phyloP scores from a whole-genome alignment of 1,140 invertebrate genomes.

The Yoshiicerus persimilis region DNA sequence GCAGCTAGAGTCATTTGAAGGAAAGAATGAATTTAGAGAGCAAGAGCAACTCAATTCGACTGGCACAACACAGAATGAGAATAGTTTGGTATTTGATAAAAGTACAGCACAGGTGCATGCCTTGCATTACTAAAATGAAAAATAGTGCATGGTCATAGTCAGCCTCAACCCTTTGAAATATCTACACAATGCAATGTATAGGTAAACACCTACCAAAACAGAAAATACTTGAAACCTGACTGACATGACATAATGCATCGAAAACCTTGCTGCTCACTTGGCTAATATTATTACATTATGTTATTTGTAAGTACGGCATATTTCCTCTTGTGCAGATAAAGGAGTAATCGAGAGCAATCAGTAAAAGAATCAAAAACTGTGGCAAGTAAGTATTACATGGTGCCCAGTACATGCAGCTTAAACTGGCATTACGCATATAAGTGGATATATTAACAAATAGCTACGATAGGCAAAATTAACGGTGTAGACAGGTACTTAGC shows the following conservation, averaged over 20 bases:
- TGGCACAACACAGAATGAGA: not conserved
- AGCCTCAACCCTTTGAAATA: not conserved
- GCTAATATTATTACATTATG: not conserved
- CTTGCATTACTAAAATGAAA: not conserved
- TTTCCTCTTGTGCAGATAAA: not conserved
- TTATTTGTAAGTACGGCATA: not conserved
- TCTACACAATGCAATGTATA: too few relatives aligned
- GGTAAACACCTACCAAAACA: not conserved
- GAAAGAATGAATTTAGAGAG: not conserved
- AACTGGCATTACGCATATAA: not conserved
- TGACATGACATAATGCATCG: not conserved
- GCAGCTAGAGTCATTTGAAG: not conserved
- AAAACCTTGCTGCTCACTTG: not conserved
- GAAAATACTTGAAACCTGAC: not conserved
- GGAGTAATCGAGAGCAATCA: not conserved
- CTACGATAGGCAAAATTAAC: not conserved
- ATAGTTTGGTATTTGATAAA: not conserved
- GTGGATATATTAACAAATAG: not conserved
- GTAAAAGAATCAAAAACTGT: not conserved
- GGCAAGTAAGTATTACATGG: not conserved
- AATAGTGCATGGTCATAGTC: constrained; percentile 13
- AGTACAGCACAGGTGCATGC: not conserved
- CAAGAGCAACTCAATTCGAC: not conserved
- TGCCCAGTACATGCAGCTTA: not conserved
- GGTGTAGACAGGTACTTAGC: not conserved